Base-by-base conservation (phyloP, 2,888 invertebrate genomes). In the Ornithoptera alexandrae region DNA sequence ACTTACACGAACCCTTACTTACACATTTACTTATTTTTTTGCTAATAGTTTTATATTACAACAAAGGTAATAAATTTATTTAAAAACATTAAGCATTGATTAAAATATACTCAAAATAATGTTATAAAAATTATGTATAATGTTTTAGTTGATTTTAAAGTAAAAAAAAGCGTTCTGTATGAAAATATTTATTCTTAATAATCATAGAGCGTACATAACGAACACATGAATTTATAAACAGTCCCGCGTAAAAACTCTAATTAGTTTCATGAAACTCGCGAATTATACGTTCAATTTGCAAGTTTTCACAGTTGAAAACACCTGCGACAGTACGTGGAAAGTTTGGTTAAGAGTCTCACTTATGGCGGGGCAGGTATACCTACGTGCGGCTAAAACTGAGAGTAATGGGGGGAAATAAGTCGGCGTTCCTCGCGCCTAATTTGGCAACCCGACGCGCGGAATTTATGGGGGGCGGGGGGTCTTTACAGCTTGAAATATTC, bases 361-460 rank as follows among this genome's bases (percentile, higher is more conserved):
- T 72, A 74, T 73, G 76, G 71, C 50, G 65, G 68, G 76, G 71
- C 50, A 65, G 68, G 63, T 67, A 62, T 63, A 63, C 66, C 58
- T 66, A 66, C 68, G 58, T 73, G 74, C 74, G 77, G 76, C 75
- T 78, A 77, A 76, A 77, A 73, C 74, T 78, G 79, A 75, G 82
- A 79, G 85, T 88, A 90, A 90, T 89, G 88, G 88, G 82, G 79
- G 85, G 82, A 86, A 84, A 89, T 89, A 88, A 89, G 85, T 88
- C 87, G 88, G 81, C 86, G 83, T 84, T 89, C 83, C 90, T 91
- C 86, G 86, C 92, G 92, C 92, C 92, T 92, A 92, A 92, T 92
- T 92, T 92, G 91, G 92, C 92, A 91, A 86, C 89, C 89, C 90
- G 91, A 90, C 89, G 89, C 90, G 86, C 88, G 91, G 92, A 92